Evolutionary conservation across 2,113 vertebrate genomes (phyloP).

Genomic region (Taurulus bubalis): DNA sequence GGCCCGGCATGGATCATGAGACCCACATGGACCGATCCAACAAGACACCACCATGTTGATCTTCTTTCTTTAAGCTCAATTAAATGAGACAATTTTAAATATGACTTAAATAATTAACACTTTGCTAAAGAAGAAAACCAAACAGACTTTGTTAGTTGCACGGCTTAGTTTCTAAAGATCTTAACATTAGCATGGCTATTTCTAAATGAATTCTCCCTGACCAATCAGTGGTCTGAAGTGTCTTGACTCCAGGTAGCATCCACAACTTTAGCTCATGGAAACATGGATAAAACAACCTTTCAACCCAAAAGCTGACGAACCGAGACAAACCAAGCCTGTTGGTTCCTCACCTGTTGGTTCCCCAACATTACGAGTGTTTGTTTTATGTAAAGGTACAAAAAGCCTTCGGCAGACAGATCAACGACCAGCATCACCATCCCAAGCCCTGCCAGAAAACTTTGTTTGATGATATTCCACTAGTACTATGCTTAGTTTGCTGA

Average conservation of each 20-base stretch:
- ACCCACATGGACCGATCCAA: not conserved
- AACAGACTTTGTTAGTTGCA: no score
- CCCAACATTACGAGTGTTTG: not conserved
- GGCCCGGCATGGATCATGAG: constrained; percentile 29
- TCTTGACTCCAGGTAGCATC: not conserved
- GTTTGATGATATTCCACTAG: no score
- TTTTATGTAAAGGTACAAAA: not conserved
- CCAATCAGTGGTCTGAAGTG: no score
- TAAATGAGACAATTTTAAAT: not conserved
- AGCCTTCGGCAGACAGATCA: not conserved
- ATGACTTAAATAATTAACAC: not conserved
- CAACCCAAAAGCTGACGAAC: not conserved
- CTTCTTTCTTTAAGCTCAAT: not conserved
- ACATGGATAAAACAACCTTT: not conserved
- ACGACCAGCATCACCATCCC: not conserved
- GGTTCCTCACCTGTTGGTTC: no score
- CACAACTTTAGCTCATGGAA: not conserved
- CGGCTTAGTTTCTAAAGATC: no score
- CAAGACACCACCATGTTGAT: not conserved
- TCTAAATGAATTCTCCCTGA: no score
- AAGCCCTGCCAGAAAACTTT: no score
- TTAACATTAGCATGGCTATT: no score
- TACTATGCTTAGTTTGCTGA: no score
- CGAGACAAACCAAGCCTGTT: not conserved
- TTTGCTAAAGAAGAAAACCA: constrained; percentile 1